These are phyloP conservation scores for Halisarca cf. caerulea DNA, from an alignment of 37 sponge, comb jelly and placozoan genomes.

Conservation along the genomic window DNA sequence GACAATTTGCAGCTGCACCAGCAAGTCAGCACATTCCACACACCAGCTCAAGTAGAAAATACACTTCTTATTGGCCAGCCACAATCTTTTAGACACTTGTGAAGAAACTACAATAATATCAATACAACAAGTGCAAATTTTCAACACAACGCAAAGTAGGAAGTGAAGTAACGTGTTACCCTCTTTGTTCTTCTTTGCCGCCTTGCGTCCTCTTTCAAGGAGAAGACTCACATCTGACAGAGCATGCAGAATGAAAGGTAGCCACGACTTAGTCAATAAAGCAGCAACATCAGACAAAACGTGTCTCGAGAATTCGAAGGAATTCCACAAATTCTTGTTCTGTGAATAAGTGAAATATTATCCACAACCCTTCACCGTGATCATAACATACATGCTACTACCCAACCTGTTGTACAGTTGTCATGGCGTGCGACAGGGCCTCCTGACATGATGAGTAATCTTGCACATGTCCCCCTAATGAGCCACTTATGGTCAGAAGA, in stretches of 20 bases:
- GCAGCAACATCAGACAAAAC: conserved; percentile 37
- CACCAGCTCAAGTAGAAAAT: conserved; percentile 42
- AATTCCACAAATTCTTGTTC: conserved; percentile 40
- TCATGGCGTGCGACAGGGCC: conserved; percentile 44
- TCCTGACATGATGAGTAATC: conserved; percentile 30
- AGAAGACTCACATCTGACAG: conserved; percentile 46
- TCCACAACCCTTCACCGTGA: neutral
- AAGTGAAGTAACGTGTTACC: neutral
- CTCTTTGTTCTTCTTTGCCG: neutral
- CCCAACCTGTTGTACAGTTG: conserved; percentile 43
- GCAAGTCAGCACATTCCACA: neutral
- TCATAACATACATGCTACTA: neutral
- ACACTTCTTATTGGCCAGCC: conserved; percentile 54
- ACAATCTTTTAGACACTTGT: conserved; percentile 1
- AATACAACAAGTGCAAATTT: no score
- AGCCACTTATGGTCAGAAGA: conserved; percentile 37
- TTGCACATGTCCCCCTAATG: neutral
- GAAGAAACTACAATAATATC: neutral
- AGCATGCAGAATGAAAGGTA: conserved; percentile 35
- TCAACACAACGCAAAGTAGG: no score
- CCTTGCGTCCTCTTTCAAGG: neutral
- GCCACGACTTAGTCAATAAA: conserved; percentile 12
- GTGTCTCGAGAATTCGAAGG: conserved; percentile 13
- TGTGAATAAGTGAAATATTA: neutral
- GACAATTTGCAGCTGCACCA: neutral